These are phyloP conservation scores for Drosophila kurseongensis DNA, from an alignment of 1,140 invertebrate genomes.

Conservation along the genomic window DNA sequence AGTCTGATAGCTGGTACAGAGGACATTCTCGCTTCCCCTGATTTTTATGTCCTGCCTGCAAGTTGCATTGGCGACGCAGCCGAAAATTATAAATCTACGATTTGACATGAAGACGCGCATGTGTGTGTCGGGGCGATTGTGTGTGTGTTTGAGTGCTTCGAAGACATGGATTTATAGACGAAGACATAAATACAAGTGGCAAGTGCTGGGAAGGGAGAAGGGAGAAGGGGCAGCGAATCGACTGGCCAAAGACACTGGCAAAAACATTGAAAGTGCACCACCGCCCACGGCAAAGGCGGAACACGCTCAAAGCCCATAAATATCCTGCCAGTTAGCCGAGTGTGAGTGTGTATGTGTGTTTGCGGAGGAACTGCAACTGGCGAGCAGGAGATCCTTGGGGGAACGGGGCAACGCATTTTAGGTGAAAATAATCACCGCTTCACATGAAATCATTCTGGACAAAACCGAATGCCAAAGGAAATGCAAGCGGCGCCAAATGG, in stretches of 20 bases:
- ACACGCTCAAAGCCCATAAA: constrained; percentile 82
- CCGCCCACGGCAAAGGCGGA: constrained; percentile 59
- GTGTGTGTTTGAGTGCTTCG: constrained; percentile 41
- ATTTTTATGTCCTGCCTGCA: constrained; percentile 54
- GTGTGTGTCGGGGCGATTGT: constrained; percentile 11
- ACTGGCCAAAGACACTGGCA: constrained; percentile 64
- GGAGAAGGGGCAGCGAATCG: constrained; percentile 38
- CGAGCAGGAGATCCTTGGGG: constrained; percentile 4
- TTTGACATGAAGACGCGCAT: constrained; percentile 76
- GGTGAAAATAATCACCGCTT: constrained; percentile 84
- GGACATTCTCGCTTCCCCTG: constrained; percentile 5
- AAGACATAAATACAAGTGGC: constrained; percentile 81
- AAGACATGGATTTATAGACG: constrained; percentile 82
- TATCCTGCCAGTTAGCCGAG: constrained; percentile 65
- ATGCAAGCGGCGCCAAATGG: constrained; percentile 60
- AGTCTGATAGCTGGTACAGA: neutral
- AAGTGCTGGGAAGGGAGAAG: constrained; percentile 20
- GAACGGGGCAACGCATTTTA: constrained; percentile 50
- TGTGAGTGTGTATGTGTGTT: constrained; percentile 4
- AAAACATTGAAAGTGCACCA: constrained; percentile 59
- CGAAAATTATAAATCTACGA: constrained; percentile 83
- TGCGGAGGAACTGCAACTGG: constrained; percentile 36
- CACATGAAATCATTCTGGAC: constrained; percentile 83
- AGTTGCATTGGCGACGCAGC: constrained; percentile 60
- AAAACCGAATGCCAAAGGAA: constrained; percentile 65